These are phyloP conservation scores for Coenonympha glycerion DNA, from an alignment of 2,888 invertebrate species.

Conservation along the genomic window DNA sequence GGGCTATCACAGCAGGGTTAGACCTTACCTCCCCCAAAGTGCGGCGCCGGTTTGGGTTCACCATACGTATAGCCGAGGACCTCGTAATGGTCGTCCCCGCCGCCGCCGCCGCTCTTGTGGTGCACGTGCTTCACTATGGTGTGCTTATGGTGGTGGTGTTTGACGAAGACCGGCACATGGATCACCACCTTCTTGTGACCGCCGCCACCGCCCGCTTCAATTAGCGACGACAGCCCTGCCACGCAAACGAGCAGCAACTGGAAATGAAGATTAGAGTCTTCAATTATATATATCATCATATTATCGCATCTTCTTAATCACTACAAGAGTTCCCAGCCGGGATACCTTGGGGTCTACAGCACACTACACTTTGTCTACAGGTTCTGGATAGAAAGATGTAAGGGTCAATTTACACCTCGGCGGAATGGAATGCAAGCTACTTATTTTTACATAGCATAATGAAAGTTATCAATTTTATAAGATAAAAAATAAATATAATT, in stretches of 20 bases:
- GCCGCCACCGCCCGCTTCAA: slow-evolving; percentile 68
- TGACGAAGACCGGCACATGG: slow-evolving; percentile 85
- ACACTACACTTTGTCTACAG: too few relatives aligned
- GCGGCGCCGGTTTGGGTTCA: slow-evolving; percentile 74
- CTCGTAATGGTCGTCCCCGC: slow-evolving; percentile 79
- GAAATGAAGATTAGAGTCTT: slow-evolving; percentile 28
- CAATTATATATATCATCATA: not conserved
- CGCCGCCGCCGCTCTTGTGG: slow-evolving; percentile 74
- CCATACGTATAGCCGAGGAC: slow-evolving; percentile 81
- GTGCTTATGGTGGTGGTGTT: slow-evolving; percentile 85
- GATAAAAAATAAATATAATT: too few relatives aligned
- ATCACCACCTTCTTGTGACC: slow-evolving; percentile 83
- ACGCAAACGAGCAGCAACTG: slow-evolving; percentile 60
- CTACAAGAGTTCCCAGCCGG: too few relatives aligned
- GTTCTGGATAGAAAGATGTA: not conserved
- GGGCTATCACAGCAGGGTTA: not conserved
- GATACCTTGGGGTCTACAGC: too few relatives aligned
- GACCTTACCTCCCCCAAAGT: slow-evolving; percentile 58
- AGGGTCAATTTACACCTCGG: not conserved
- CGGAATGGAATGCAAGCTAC: too few relatives aligned
- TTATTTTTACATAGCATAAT: too few relatives aligned
- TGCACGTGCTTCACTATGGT: slow-evolving; percentile 85
- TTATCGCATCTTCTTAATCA: not conserved
- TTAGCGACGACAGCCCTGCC: slow-evolving; percentile 52
- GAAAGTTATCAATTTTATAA: too few relatives aligned